Percentiles rank a stretch among this genome's conserved stretches.
Conservation (phyloP, 2,888 invertebrate genomes). For the Conistra vaccinii region DNA sequence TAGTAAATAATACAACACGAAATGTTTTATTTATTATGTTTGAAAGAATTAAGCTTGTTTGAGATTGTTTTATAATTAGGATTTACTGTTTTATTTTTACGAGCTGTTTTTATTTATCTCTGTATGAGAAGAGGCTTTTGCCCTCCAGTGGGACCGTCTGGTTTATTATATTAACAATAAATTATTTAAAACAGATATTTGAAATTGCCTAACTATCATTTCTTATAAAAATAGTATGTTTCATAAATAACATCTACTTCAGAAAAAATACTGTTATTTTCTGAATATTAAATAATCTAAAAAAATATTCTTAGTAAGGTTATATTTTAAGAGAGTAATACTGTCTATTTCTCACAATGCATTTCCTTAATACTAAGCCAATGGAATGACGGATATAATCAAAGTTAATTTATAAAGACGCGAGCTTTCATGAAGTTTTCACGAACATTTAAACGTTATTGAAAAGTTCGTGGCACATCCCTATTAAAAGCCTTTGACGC, state of each 20-base stretch:
- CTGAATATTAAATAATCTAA: neutral
- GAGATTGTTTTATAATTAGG: slow-evolving; percentile 3
- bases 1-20: slow-evolving; percentile 6
- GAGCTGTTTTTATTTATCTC: neutral
- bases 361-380: neutral
- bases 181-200: neutral
- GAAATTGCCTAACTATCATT: no score
- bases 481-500: slow-evolving; percentile 38
- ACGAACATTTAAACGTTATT: slow-evolving; percentile 41
- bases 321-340: neutral
- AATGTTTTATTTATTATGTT: slow-evolving; percentile 37
- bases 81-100: neutral
- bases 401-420: slow-evolving; percentile 24
- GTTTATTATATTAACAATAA: neutral
- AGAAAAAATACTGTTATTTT: neutral
- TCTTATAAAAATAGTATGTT: neutral
- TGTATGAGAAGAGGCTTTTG: neutral
- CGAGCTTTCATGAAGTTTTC: slow-evolving; percentile 23
- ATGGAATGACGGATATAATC: slow-evolving; percentile 11
- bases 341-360: neutral
- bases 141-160: neutral
- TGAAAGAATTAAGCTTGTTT: neutral
- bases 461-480: slow-evolving; percentile 44
- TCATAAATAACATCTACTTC: neutral
- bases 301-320: neutral